A percentile compares a stretch with the other conserved stretches of the same genome.
phyloP scores from a whole-genome alignment of 1,140 invertebrate genomes.

The Leptopilina clavipes region DNA sequence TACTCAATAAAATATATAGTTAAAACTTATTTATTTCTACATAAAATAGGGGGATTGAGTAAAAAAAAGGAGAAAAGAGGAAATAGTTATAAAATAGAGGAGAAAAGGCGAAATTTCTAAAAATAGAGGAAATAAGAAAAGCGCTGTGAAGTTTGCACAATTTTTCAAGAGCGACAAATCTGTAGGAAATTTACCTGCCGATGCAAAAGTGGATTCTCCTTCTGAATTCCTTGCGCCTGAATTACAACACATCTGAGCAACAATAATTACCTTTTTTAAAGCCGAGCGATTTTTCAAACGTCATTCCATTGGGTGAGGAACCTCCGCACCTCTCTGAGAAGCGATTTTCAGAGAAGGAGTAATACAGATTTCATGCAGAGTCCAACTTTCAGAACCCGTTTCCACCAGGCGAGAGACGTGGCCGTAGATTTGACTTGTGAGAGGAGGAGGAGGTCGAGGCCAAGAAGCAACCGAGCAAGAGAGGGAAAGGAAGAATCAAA shows the following conservation, averaged over 20 bases:
- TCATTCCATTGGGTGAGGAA: neutral
- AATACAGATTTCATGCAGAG: conserved; percentile 58
- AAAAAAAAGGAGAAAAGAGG: no score
- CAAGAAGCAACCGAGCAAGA: conserved; percentile 54
- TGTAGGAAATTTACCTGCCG: no score
- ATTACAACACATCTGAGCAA: conserved; percentile 27
- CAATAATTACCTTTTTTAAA: conserved; percentile 38
- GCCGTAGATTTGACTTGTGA: conserved; percentile 56
- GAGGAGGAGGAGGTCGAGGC: conserved; percentile 56
- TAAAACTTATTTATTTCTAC: no score
- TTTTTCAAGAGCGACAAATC: no score
- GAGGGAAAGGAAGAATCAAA: conserved; percentile 54
- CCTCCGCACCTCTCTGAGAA: neutral
- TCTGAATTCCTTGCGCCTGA: conserved; percentile 35
- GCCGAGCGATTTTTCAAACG: conserved; percentile 38
- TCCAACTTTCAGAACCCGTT: conserved; percentile 65
- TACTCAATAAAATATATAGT: no score
- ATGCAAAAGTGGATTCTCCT: neutral
- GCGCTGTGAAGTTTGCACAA: no score
- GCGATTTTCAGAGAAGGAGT: conserved; percentile 45
- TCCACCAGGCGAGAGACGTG: conserved; percentile 54
- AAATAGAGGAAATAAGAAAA: neutral
- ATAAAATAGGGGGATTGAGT: no score
- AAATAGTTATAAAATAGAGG: no score
- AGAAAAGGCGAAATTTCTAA: neutral